Conservation (phyloP, 2,113 vertebrate genomes). For the Dasypus novemcinctus region DNA sequence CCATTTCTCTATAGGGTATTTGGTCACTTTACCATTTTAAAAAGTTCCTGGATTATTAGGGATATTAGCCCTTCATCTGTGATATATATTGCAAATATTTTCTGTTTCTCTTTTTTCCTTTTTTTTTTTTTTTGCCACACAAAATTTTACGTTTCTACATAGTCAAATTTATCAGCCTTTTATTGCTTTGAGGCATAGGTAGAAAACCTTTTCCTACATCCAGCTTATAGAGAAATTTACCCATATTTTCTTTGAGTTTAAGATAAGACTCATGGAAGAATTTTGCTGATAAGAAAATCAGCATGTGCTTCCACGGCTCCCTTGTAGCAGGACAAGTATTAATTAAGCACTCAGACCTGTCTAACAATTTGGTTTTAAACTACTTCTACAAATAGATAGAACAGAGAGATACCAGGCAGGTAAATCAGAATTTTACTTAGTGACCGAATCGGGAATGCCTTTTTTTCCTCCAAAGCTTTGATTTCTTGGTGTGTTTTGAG, state of each 20-base stretch:
- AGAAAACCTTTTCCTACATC: not conserved
- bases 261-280: not conserved
- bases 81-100: too few relatives aligned
- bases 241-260: not conserved
- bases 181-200: constrained; percentile 21
- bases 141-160: not conserved
- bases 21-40: not conserved
- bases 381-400: not conserved
- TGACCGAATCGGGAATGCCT: not conserved
- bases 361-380: not conserved
- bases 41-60: not conserved
- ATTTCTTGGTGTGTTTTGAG: not conserved
- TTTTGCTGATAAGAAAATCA: not conserved
- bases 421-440: constrained; percentile 24
- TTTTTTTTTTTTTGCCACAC: not conserved
- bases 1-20: not conserved
- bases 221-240: not conserved
- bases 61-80: too few relatives aligned
- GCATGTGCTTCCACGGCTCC: not conserved
- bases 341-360: not conserved
- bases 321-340: not conserved
- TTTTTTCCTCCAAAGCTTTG: not conserved
- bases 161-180: not conserved
- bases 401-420: not conserved
- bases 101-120: not conserved